Evolutionary conservation across 2,113 vertebrate species (phyloP), one percentile per base, ranked within the genome.

Genomic region (Stigmatopora argus): DNA sequence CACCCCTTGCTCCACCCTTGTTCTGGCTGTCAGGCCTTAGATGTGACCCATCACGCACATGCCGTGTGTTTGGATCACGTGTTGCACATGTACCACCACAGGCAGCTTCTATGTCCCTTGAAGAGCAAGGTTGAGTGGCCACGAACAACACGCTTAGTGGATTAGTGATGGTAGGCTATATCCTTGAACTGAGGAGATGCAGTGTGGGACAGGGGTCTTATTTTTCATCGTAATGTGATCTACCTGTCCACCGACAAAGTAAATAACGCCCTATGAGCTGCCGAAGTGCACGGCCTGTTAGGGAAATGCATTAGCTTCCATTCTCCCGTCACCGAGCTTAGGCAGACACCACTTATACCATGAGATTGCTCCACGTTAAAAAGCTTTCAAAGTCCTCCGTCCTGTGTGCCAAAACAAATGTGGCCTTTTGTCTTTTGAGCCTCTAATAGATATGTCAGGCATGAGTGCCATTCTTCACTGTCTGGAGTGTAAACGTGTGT

Each of bases 391-490:
- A 73, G 74, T 74, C 64, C 35, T 56, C 72, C 58, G 65, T 69
- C 77, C 72, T 58, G 65, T 64, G 66, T 67, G 66, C 61, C 71
- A 79, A 77, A 82, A 70, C 18, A 26, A 45, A 71, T 26, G 26
- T 44, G 18, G 46, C 23, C 49, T 60, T 69, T 55, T 62, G 9
- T 65, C 60, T 85, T 82, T 81, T 47, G 41, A 74, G 65, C 51
- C 63, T 86, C 81, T 85, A 84, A 78, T 76, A 76, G 78, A 61
- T 74, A 72, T 77, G 79, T 84, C 81, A 86, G 85, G 75, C 81
- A 68, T 77, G 79, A 72, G 53, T 58, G 69, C 61, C 71, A 79
- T 80, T 75, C 74, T 71, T 85, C 84, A 75, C 61, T 77, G 78
- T 38, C 17, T 44, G 35, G 35, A 19, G n/a, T 60, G n/a, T 44